Conservation (phyloP, 2,888 invertebrate species). For the Troides helena region DNA sequence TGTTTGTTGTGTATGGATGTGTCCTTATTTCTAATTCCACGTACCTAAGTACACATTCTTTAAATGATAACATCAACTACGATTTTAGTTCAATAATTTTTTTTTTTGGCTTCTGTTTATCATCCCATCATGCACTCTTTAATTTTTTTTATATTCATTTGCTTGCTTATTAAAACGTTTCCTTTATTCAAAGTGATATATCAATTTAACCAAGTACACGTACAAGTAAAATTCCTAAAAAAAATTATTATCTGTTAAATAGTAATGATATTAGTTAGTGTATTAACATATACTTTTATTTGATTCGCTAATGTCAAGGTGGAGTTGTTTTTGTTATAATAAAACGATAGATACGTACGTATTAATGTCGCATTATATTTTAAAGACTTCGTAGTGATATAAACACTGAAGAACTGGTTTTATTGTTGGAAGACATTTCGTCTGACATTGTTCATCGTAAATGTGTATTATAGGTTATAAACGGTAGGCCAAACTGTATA, state of each 20-base stretch:
- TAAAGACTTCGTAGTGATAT: too few relatives aligned
- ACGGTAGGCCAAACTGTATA: too few relatives aligned
- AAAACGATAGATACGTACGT: not conserved
- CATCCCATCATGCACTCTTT: not conserved
- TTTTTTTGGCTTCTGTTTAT: not conserved
- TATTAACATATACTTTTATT: too few relatives aligned
- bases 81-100: not conserved
- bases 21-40: not conserved
- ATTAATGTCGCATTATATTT: not conserved
- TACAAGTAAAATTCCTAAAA: too few relatives aligned
- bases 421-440: not conserved
- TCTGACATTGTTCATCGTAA: not conserved
- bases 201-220: not conserved
- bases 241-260: too few relatives aligned
- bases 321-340: too few relatives aligned
- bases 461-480: not conserved
- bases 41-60: not conserved
- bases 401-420: not conserved
- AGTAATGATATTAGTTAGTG: too few relatives aligned
- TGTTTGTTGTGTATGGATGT: slow-evolving; percentile 2
- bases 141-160: not conserved
- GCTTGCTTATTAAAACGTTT: not conserved
- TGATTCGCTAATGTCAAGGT: too few relatives aligned
- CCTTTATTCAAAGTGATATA: not conserved
- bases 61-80: not conserved